A percentile compares a stretch with the other conserved stretches of the same genome.
Evolutionary conservation across 1,140 invertebrate species (phyloP).

Genomic region (Agrypnia vestita): DNA sequence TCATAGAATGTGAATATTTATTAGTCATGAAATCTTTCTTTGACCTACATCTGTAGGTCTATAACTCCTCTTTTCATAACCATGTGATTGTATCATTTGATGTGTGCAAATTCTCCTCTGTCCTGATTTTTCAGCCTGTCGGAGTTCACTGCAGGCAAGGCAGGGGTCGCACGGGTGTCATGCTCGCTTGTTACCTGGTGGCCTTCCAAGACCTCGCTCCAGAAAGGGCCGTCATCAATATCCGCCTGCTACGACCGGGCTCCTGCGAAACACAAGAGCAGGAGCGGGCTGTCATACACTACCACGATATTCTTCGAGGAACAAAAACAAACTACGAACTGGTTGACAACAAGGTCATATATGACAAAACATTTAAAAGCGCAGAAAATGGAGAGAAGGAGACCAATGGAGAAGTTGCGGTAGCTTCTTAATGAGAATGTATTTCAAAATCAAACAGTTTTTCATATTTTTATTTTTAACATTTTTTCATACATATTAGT

Average conservation of each 20-base stretch:
- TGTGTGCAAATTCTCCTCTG: no score
- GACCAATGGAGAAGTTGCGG: neutral
- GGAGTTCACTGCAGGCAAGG: conserved; percentile 82
- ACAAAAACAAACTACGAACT: conserved; percentile 66
- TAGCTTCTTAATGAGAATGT: conserved; percentile 14
- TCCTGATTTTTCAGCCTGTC: conserved; percentile 72
- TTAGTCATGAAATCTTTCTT: no score
- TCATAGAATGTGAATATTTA: no score
- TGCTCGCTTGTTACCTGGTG: conserved; percentile 82
- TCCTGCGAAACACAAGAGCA: conserved; percentile 81
- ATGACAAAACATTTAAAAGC: conserved; percentile 42
- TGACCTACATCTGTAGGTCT: no score
- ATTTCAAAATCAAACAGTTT: no score
- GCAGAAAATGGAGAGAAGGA: conserved; percentile 52
- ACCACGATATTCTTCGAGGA: conserved; percentile 74
- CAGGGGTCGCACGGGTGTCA: conserved; percentile 79
- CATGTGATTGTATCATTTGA: no score
- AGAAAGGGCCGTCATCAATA: conserved; percentile 76
- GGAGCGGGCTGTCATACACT: conserved; percentile 76
- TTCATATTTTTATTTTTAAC: conserved; percentile 53
- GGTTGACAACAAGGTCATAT: conserved; percentile 66
- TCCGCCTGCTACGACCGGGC: conserved; percentile 76
- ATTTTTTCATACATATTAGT: conserved; percentile 45
- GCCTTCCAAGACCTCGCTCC: conserved; percentile 75
- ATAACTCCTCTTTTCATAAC: no score